A percentile compares a stretch with the other conserved stretches of the same genome.
Conservation (phyloP, 2,888 invertebrate genomes). For the Rhagonycha fulva region DNA sequence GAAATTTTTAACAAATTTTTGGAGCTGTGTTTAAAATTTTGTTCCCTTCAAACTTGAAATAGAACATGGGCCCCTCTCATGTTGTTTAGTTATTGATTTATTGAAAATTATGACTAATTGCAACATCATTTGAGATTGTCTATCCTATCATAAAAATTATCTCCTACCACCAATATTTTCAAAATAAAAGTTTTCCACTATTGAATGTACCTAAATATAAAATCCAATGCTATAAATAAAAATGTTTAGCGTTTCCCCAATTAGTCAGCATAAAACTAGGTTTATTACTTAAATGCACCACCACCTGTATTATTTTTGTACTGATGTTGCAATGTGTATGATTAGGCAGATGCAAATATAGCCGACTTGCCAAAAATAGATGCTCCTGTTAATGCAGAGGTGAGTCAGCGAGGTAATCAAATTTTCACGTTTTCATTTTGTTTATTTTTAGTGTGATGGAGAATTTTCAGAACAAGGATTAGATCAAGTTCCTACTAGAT, state of each 20-base stretch:
- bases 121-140: not conserved
- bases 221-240: not conserved
- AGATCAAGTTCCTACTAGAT: constrained; percentile 68
- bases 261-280: not conserved
- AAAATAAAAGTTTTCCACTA: not conserved
- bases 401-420: constrained; percentile 26
- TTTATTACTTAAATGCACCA: not conserved
- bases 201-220: not conserved
- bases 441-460: constrained; percentile 60
- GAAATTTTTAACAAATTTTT: too few species aligned
- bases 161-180: not conserved
- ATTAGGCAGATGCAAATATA: constrained; percentile 40
- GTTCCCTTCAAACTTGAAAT: too few species aligned
- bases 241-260: not conserved
- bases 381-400: constrained; percentile 43
- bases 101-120: too few species aligned
- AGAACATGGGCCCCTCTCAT: too few species aligned
- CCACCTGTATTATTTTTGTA: not conserved
- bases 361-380: constrained; percentile 39
- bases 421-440: not conserved
- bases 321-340: constrained; percentile 10
- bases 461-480: constrained; percentile 62
- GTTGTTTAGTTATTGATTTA: too few species aligned
- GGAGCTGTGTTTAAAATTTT: too few species aligned
- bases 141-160: too few species aligned